Base-by-base conservation (phyloP, 2,888 invertebrate genomes). In the Tipula unca region DNA sequence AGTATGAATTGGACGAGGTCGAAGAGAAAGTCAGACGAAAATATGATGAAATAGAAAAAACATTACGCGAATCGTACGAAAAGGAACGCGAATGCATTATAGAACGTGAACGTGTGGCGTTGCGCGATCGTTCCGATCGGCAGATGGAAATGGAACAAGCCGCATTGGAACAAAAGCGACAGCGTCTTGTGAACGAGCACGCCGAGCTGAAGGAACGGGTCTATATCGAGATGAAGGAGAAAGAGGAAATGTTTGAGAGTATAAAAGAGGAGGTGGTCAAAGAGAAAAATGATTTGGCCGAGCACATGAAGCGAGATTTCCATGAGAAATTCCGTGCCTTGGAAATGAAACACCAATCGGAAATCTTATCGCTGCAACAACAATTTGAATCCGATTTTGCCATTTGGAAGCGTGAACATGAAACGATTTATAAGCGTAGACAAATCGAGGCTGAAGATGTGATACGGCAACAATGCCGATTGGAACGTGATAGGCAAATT, bases 401-500 rank as follows among this genome's bases (percentile, higher is more conserved):
- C 86, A 92, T 93, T 84, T 93, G 92, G 90, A 92, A 92, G 87
- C 92, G 93, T 86, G 93, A 94, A 87, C 93, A 93, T 88, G 92
- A 92, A 87, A 90, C 89, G 86, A 88, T 89, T 29, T 88, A 89
- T 84, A 90, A 90, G 86, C 87, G 92, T 35, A 89, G 92, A 10
- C 90, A 96, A 85, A 92, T 93, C 86, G 94, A 94, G 89, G 94
- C 93, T 88, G 95, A 95, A 90, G 91, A 92, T 86, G 92, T 93
- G 87, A 94, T 96, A 88, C 90, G 94, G 1, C 94, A 95, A 35
- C 93, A 95, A 87, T 94, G 94, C 89, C 93, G 94, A 89, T 92
- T 92, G 85, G 96, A 96, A 89, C 91, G 96, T 86, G 96, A 97
- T 90, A 93, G 92, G 84, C 96, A 96, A 91, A 95, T 96, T 85